Percentiles rank a stretch among this genome's conserved stretches.
These are phyloP conservation scores for Myxocyprinus asiaticus DNA, from an alignment of 2,113 vertebrate genomes.

Conservation along the genomic window DNA sequence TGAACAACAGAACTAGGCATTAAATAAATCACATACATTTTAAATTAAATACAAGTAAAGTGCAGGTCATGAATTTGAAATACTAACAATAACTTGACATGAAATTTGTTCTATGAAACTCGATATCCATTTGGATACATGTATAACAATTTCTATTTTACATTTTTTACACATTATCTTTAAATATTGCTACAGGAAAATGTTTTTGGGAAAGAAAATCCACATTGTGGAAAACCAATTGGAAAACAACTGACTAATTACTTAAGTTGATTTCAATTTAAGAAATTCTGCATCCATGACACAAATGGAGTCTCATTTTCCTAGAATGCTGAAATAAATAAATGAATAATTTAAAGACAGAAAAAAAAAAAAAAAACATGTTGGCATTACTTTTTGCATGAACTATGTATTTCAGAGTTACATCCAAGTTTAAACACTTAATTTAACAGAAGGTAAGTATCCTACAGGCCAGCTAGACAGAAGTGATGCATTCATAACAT, in stretches of 20 bases:
- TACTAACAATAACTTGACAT: constrained; percentile 65
- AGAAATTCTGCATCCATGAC: constrained; percentile 47
- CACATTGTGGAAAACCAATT: constrained; percentile 69
- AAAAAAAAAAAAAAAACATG: constrained; percentile 1
- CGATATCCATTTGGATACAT: constrained; percentile 67
- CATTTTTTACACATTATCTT: constrained; percentile 74
- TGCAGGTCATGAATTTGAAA: constrained; percentile 60
- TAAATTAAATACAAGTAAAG: constrained; percentile 52
- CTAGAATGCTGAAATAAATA: constrained; percentile 14
- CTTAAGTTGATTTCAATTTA: neutral
- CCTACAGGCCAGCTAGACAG: neutral
- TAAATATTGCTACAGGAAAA: constrained; percentile 80
- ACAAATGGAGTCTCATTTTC: constrained; percentile 47
- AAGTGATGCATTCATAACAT: constrained; percentile 8
- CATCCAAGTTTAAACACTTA: constrained; percentile 7
- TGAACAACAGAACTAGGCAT: neutral
- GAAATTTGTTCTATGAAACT: constrained; percentile 59
- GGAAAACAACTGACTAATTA: constrained; percentile 42
- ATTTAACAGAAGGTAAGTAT: neutral
- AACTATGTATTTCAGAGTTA: constrained; percentile 25
- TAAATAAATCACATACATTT: neutral
- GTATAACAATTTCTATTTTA: constrained; percentile 73
- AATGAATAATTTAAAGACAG: constrained; percentile 2
- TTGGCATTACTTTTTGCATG: constrained; percentile 41
- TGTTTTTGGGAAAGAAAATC: constrained; percentile 64